Evolutionary conservation across 2,888 invertebrate genomes (phyloP).

Genomic region (Athalia circularis): DNA sequence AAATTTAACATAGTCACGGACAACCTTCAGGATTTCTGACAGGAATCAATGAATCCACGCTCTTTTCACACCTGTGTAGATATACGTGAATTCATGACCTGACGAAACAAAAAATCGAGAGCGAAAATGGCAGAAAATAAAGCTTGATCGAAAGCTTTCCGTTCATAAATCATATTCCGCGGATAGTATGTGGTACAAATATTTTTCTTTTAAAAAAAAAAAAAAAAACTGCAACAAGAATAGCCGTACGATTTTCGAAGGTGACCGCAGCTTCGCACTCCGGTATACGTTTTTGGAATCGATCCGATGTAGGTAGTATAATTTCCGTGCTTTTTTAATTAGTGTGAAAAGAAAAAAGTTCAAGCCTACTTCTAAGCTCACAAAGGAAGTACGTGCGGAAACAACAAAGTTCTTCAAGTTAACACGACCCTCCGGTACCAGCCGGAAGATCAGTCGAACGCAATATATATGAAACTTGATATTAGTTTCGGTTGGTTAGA

Average conservation of each 20-base stretch:
- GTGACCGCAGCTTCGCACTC: too few species aligned
- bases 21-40: not conserved
- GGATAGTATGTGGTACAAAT: too few species aligned
- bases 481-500: slow-evolving; percentile 40
- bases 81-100: not conserved
- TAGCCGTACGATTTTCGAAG: too few species aligned
- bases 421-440: not conserved
- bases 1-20: slow-evolving; percentile 34
- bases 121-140: too few species aligned
- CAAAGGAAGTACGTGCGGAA: slow-evolving; percentile 5
- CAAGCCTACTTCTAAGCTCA: not conserved
- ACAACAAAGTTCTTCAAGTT: slow-evolving; percentile 11
- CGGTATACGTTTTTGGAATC: too few species aligned
- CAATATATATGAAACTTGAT: slow-evolving; percentile 35
- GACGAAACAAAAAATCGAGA: too few species aligned
- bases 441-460: slow-evolving; percentile 14
- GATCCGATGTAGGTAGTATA: too few species aligned
- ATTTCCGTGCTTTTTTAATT: not conserved
- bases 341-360: not conserved
- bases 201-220: too few species aligned
- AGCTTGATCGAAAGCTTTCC: too few species aligned
- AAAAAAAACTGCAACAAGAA: too few species aligned
- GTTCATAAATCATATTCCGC: too few species aligned
- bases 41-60: slow-evolving; percentile 5
- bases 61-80: not conserved